Evolutionary conservation across 2,888 invertebrate species (phyloP).

Genomic region (Cerceris rybyensis): DNA sequence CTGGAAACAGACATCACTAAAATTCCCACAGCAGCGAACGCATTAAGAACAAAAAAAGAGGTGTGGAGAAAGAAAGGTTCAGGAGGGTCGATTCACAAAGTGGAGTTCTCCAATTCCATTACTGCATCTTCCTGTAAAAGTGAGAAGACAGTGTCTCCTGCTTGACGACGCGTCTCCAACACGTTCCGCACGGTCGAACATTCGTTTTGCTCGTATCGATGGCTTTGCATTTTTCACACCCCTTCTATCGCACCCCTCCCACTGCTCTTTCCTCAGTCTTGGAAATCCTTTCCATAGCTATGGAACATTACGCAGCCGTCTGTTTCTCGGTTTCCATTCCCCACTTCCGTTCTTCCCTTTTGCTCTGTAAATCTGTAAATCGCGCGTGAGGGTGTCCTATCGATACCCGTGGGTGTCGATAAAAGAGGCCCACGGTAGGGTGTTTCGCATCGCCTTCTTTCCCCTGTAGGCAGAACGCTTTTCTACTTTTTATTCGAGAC

Average conservation of each 20-base stretch:
- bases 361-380: constrained; percentile 43
- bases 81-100: not conserved
- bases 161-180: constrained; percentile 50
- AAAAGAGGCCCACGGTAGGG: not conserved
- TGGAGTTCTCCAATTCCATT: constrained; percentile 23
- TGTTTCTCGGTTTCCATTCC: constrained; percentile 38
- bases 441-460: not conserved
- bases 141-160: constrained; percentile 39
- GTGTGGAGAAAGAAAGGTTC: constrained; percentile 5
- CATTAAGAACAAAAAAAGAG: not conserved
- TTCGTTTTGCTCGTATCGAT: constrained; percentile 64
- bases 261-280: constrained; percentile 4
- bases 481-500: not conserved
- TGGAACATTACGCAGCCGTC: constrained; percentile 37
- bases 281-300: constrained; percentile 48
- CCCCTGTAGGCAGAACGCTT: not conserved
- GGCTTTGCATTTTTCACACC: constrained; percentile 63
- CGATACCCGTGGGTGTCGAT: constrained; percentile 15
- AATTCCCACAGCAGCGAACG: not conserved
- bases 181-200: constrained; percentile 63
- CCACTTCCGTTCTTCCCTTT: constrained; percentile 9
- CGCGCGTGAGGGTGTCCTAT: constrained; percentile 43
- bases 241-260: constrained; percentile 1
- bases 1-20: no score
- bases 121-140: constrained; percentile 27